Conservation (phyloP, 2,888 invertebrate species). For the Machimus rusticus region DNA sequence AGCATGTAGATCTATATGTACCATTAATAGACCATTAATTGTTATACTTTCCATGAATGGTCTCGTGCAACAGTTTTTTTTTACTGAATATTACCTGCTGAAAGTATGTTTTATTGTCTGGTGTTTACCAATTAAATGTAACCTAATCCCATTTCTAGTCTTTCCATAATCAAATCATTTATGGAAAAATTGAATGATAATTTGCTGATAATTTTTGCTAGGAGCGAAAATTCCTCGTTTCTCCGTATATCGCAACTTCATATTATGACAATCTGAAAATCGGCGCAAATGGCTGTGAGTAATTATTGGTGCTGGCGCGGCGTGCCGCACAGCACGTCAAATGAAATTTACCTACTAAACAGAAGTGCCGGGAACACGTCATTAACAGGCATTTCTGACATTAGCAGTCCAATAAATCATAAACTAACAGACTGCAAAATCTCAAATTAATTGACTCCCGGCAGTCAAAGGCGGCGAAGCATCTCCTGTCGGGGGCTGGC, state of each 20-base stretch:
- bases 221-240: not conserved
- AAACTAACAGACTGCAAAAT: conserved; percentile 41
- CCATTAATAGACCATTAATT: not conserved
- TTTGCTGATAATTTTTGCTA: not conserved
- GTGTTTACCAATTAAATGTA: not conserved
- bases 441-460: conserved; percentile 38
- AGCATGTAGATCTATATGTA: not conserved
- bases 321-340: not conserved
- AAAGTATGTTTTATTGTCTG: not conserved
- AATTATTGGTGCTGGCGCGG: not conserved
- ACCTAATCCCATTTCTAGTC: not conserved
- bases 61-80: not conserved
- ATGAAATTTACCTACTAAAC: conserved; percentile 25
- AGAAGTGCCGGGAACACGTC: conserved; percentile 33
- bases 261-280: conserved; percentile 2
- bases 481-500: not conserved
- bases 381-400: conserved; percentile 40
- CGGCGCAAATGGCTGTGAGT: not conserved
- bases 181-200: not conserved
- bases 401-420: conserved; percentile 39
- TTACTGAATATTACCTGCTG: not conserved
- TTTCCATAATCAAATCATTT: not conserved
- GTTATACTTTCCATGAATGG: not conserved
- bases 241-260: not conserved
- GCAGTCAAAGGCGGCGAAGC: conserved; percentile 5